Base-by-base conservation (phyloP, 2,797 vertebrate genomes). In the Fundulus diaphanus region DNA sequence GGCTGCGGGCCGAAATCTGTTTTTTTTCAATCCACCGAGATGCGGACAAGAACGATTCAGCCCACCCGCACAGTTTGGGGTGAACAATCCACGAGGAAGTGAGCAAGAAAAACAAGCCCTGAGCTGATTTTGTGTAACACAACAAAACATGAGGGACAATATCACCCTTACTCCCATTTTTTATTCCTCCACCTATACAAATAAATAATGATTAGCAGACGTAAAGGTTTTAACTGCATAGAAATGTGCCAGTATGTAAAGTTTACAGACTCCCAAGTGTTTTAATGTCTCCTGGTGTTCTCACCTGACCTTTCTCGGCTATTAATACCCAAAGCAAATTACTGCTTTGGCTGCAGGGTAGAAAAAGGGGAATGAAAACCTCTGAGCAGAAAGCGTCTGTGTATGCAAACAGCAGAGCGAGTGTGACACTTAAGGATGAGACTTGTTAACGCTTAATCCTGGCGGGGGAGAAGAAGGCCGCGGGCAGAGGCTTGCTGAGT, bases 401-500 rank as follows among this genome's bases (percentile, higher is more conserved):
- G 66, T 81, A 22, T 76, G 68, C 24, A 31, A 70, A 52, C 54
- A 44, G 68, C 66, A 24, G 46, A 57, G 15, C 2, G 24, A 51
- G 74, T 40, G 78, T 22, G 76, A 76, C 68, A 57, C 29, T 29
- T 16, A 77, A 70, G 63, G 83, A 83, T 81, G 76, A 73, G 66
- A 81, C 83, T 84, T 22, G 33, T 87, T 85, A 78, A 84, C 83
- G 80, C 72, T 78, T 89, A 88, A 90, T 79, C 78, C 72, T 79
- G 44, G 72, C 68, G 24, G n/a, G 61, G 68, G 71, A 77, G 69
- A 72, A 79, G 88, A 81, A 76, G 79, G 82, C 73, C 70, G 0
- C 68, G 74, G 76, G 76, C 75, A 69, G 72, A 11, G 16, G 76
- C 76, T 86, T 56, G 33, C 49, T 82, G 90, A 85, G 88, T 88